Conservation (phyloP, 2,888 invertebrate species). For the Zygogramma bicolorata region DNA sequence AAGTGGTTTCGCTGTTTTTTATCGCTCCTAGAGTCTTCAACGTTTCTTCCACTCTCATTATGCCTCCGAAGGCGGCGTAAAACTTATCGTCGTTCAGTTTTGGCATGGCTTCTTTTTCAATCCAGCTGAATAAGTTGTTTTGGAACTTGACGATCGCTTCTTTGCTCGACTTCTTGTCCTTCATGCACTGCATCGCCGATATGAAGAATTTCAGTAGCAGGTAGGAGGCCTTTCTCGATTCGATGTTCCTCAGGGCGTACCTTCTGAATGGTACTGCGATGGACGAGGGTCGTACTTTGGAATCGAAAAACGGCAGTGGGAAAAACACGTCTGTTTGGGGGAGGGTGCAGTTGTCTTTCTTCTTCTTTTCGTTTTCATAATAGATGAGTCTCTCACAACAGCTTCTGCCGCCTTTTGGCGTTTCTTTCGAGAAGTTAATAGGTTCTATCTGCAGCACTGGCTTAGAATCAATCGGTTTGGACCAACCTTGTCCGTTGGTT, state of each 20-base stretch:
- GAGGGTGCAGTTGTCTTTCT: slow-evolving; percentile 55
- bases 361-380: slow-evolving; percentile 44
- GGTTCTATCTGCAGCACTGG: slow-evolving; percentile 34
- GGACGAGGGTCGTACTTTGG: slow-evolving; percentile 67
- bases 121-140: slow-evolving; percentile 70
- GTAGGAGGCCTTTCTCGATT: slow-evolving; percentile 62
- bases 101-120: slow-evolving; percentile 64
- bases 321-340: slow-evolving; percentile 41
- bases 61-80: slow-evolving; percentile 69
- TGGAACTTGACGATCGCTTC: slow-evolving; percentile 67
- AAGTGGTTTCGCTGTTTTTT: background rate
- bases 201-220: slow-evolving; percentile 71
- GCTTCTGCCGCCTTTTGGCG: slow-evolving; percentile 31
- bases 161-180: slow-evolving; percentile 61
- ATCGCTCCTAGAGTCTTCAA: slow-evolving; percentile 60
- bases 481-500: slow-evolving; percentile 74
- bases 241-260: slow-evolving; percentile 67
- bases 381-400: slow-evolving; percentile 49
- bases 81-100: slow-evolving; percentile 73
- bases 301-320: slow-evolving; percentile 73
- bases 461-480: slow-evolving; percentile 51
- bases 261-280: slow-evolving; percentile 73
- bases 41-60: slow-evolving; percentile 63
- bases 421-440: slow-evolving; percentile 43
- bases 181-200: slow-evolving; percentile 67